These are phyloP conservation scores for Eupithecia tripunctaria DNA, from an alignment of 2,888 invertebrate genomes.

Conservation along the genomic window DNA sequence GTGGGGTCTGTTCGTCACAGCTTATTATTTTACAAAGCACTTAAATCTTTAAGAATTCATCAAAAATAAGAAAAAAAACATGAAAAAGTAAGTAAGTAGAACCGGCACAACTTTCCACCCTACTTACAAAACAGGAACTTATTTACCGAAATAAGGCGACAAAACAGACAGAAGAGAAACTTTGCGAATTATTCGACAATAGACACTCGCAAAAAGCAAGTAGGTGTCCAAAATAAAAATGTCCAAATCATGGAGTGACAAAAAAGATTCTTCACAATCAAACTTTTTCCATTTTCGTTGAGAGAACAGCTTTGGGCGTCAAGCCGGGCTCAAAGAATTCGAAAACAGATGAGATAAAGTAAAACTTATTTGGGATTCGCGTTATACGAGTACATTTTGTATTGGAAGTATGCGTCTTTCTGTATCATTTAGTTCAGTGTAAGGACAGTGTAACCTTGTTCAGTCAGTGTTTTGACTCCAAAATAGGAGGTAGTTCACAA, in stretches of 20 bases:
- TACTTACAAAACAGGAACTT: constrained; percentile 24
- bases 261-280: constrained; percentile 73
- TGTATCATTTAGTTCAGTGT: too few relatives aligned
- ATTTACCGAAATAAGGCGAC: constrained; percentile 29
- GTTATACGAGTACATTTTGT: too few relatives aligned
- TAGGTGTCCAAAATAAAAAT: constrained; percentile 63
- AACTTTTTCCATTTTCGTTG: constrained; percentile 80
- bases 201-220: constrained; percentile 38
- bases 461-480: too few relatives aligned
- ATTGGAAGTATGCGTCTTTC: too few relatives aligned
- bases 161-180: constrained; percentile 38
- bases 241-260: constrained; percentile 73
- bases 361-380: background rate
- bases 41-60: background rate
- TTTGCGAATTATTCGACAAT: constrained; percentile 43
- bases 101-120: background rate
- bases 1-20: background rate
- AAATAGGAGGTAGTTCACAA: too few relatives aligned
- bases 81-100: background rate
- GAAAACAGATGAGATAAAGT: constrained; percentile 17
- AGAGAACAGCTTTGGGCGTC: constrained; percentile 65
- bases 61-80: background rate
- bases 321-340: constrained; percentile 37
- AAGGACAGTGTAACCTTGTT: too few relatives aligned
- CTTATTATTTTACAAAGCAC: background rate